Evolutionary conservation across 2,113 vertebrate genomes (phyloP), one percentile per base, ranked within the genome.

Genomic region (Prinia subflava): DNA sequence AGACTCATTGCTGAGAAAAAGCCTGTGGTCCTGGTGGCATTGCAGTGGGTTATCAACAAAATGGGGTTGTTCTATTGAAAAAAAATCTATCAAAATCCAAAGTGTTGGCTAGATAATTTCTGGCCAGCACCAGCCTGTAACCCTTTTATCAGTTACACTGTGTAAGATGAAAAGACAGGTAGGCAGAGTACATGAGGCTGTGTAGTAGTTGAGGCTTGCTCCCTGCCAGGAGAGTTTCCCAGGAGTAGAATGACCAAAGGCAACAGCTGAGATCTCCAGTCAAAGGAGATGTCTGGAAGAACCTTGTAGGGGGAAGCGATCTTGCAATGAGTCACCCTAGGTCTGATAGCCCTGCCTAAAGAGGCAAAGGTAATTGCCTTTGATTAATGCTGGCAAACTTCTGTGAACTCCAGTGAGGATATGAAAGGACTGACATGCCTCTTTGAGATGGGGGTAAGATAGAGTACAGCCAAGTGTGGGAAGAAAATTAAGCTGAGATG

Each of bases 401-500:
- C 90, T 96, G 93, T 96, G 94, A 97, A 94, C 94, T 90, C 90
- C 63, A n/a, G 62, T 37, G 60, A 91, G 88, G 84, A 93, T 96
- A 87, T 94, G 93, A 96, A 95, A 97, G 83, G 94, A 65, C 78
- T 91, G 94, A 82, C 89, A 79, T 94, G 79, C 44, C 64, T 92
- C 78, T 96, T 78, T 89, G 87, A 96, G 94, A 95, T 95, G 74
- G 22, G 85, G 89, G 56, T 89, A 89, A 90, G 96, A 97, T 94
- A 94, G 69, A 94, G 84, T 89, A 94, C 63, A 92, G 91, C 55
- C 91, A 94, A 91, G 55, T 93, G 90, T 95, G 95, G 94, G 96
- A 97, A 95, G 78, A 91, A 95, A 94, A 90, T 92, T 88, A 93
- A 95, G 87, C 82, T 92, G 85, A 95, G 84, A 87, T 76, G 93